Percentiles rank a stretch among this genome's conserved stretches.
These are phyloP conservation scores for Urocolius indicus DNA, from an alignment of 2,113 vertebrate genomes.

Conservation along the genomic window DNA sequence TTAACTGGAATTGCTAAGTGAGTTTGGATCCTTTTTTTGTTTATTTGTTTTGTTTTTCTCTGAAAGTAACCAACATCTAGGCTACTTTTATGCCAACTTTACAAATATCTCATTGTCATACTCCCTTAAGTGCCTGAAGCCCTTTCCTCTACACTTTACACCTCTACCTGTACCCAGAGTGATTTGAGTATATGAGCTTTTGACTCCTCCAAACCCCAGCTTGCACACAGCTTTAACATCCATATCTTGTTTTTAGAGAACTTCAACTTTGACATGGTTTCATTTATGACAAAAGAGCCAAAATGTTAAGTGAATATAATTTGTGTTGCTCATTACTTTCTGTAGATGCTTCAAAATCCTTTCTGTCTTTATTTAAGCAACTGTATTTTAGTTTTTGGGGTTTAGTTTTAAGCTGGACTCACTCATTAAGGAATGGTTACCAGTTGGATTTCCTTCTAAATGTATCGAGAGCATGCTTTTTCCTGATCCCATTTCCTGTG, in stretches of 20 bases:
- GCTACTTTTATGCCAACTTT: background rate
- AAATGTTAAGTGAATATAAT: background rate
- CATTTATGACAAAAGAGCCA: background rate
- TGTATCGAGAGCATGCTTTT: background rate
- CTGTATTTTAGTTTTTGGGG: background rate
- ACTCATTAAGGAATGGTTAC: background rate
- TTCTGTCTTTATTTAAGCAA: accelerated
- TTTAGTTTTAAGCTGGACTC: background rate
- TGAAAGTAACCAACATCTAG: background rate
- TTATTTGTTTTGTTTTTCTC: background rate
- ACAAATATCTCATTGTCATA: background rate
- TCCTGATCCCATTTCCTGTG: background rate
- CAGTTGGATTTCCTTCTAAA: background rate
- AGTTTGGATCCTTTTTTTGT: background rate
- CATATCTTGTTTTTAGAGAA: background rate
- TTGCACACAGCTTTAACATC: background rate
- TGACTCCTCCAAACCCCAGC: background rate
- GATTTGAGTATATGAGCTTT: background rate
- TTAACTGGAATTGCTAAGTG: background rate
- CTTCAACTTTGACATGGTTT: background rate
- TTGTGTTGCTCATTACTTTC: background rate
- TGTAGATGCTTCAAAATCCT: background rate
- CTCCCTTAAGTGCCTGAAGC: background rate
- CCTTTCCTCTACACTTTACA: background rate
- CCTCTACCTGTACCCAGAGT: background rate